These are phyloP conservation scores for Cirrhinus molitorella DNA, from an alignment of 2,797 vertebrate species.

Conservation along the genomic window DNA sequence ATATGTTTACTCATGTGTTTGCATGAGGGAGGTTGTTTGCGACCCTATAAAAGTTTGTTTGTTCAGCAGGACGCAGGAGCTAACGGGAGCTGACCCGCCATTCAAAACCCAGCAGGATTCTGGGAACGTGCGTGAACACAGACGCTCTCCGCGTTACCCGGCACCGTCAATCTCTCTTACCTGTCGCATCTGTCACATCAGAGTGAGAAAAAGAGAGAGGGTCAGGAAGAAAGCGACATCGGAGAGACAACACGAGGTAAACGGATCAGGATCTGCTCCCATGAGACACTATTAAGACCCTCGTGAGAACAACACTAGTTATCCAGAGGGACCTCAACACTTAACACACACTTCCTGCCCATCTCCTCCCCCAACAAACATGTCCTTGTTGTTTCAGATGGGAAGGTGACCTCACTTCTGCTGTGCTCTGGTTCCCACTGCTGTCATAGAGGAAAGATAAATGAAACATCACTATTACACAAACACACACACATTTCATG, in stretches of 20 bases:
- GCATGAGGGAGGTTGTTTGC: constrained; percentile 37
- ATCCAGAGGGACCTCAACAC: constrained; percentile 28
- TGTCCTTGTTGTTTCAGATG: constrained; percentile 56
- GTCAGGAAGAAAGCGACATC: neutral
- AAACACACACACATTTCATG: constrained; percentile 26
- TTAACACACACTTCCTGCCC: constrained; percentile 46
- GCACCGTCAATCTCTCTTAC: constrained; percentile 50
- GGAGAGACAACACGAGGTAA: constrained; percentile 19
- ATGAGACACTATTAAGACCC: constrained; percentile 25
- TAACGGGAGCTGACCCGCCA: constrained; percentile 28
- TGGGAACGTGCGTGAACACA: constrained; percentile 54
- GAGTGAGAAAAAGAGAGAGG: constrained; percentile 20
- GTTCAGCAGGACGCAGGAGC: constrained; percentile 48
- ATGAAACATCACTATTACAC: constrained; percentile 45
- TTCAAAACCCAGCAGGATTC: constrained; percentile 47
- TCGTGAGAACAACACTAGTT: constrained; percentile 14
- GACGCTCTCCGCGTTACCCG: constrained; percentile 34
- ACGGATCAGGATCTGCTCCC: constrained; percentile 11
- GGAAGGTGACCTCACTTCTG: constrained; percentile 44
- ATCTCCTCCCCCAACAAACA: constrained; percentile 40
- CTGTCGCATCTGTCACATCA: constrained; percentile 49
- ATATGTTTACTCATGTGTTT: constrained; percentile 51
- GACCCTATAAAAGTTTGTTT: constrained; percentile 51
- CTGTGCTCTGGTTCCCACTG: constrained; percentile 46
- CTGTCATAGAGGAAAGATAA: constrained; percentile 47